Evolutionary conservation across 2,888 invertebrate genomes (phyloP), one percentile per base, ranked within the genome.

Genomic region (Phaonia tiefii): DNA sequence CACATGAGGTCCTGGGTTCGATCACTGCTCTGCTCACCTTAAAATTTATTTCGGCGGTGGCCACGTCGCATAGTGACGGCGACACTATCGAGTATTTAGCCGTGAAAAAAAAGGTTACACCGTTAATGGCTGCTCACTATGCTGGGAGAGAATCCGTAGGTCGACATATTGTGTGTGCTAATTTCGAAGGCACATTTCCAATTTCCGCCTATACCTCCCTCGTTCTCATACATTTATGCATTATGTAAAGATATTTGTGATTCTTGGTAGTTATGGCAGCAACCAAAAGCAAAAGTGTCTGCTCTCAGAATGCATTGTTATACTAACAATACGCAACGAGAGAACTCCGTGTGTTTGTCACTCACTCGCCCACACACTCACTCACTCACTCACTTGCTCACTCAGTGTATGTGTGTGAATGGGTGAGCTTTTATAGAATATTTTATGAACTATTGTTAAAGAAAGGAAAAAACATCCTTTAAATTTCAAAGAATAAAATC

Each of bases 291-390:
- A 54, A 65, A 54, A 54, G 42, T 76, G 44, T 65, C 44, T 70
- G n/a, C n/a, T 66, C 31, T 46, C 63, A 37, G 54, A 76, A 76
- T 76, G 70, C 76, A 76, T 71, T 76, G 65, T 60, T 56, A 76
- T 37, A 44, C 46, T 71, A 31, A 51, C 49, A 70, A 56, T 66
- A 49, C 65, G 37, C 39, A 60, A n/a, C n/a, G n/a, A n/a, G 13
- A 56, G 71, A 51, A 4, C 51, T 60, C 8, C 10, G 51, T 51
- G 11, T 51, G 22, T 25, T 11, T 22, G 20, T 26, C 8, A 42
- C 56, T 3, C 26, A 7, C 8, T 20, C 22, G 22, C 51, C 22
- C 5, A n/a, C n/a, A n/a, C 22, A 22, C 11, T 22, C 44, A 22
- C 22, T 54, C 22, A 2, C 22, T 54, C 22, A 22, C 22, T 54